Evolutionary conservation across 2,888 invertebrate genomes (phyloP).

Genomic region (Thecophora atra): DNA sequence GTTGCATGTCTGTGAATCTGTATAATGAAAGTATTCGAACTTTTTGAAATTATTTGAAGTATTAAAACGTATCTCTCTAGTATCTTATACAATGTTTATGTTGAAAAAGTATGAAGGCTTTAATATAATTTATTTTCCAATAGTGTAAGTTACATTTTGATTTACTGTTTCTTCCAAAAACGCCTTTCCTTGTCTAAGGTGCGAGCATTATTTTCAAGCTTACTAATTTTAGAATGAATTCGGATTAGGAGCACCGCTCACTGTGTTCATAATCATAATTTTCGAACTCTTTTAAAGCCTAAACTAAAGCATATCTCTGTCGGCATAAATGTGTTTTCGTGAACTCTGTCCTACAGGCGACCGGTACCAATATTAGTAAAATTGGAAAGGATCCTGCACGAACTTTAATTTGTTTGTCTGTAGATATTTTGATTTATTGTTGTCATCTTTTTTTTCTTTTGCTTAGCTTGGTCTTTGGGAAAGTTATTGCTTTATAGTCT

Average conservation of each 20-base stretch:
- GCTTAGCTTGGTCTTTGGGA: slow-evolving; percentile 13
- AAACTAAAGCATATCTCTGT: too few relatives aligned
- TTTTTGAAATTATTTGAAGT: slow-evolving; percentile 20
- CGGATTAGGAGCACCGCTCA: neutral
- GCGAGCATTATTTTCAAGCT: slow-evolving; percentile 27
- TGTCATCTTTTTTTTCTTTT: slow-evolving; percentile 35
- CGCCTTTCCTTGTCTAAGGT: slow-evolving; percentile 41
- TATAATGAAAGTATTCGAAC: neutral
- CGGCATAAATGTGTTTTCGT: too few relatives aligned
- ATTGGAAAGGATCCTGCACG: slow-evolving; percentile 2
- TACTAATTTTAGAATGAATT: neutral
- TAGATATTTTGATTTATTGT: slow-evolving; percentile 31
- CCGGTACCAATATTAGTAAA: too few relatives aligned
- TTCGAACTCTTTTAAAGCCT: neutral
- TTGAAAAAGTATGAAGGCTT: neutral
- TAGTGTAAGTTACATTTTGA: slow-evolving; percentile 56
- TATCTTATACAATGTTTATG: slow-evolving; percentile 1
- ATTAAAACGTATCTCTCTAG: neutral
- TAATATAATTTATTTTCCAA: slow-evolving; percentile 13
- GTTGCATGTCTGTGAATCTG: slow-evolving; percentile 33
- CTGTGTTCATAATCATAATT: neutral
- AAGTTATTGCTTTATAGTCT: too few relatives aligned
- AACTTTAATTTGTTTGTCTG: slow-evolving; percentile 14
- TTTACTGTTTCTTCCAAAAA: slow-evolving; percentile 54
- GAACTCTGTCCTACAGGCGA: too few relatives aligned